phyloP scores from a whole-genome alignment of 2,113 vertebrate species.

The Pachycephala philippinensis region DNA sequence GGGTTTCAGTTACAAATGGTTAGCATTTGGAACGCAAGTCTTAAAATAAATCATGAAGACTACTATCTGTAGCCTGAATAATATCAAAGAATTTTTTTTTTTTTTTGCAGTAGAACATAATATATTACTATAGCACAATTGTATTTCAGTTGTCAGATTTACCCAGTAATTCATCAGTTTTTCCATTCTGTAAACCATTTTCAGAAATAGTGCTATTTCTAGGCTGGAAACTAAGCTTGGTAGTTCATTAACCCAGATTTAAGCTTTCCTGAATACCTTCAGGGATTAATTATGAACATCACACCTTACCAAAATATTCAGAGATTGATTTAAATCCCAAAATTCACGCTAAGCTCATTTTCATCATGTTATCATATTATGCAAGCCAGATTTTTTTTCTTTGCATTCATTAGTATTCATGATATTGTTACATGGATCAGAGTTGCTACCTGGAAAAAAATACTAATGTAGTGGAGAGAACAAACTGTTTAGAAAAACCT shows the following conservation, averaged over 20 bases:
- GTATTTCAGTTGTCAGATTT: neutral
- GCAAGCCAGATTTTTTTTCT: neutral
- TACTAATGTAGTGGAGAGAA: neutral
- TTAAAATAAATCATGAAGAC: neutral
- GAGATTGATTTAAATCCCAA: conserved; percentile 44
- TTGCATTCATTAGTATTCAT: neutral
- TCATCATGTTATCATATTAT: neutral
- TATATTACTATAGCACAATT: neutral
- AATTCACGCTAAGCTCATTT: neutral
- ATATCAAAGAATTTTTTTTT: neutral
- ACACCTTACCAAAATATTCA: conserved; percentile 21
- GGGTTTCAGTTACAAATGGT: neutral
- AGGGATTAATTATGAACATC: conserved; percentile 54
- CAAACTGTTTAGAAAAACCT: neutral
- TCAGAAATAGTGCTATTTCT: neutral
- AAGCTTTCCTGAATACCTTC: neutral
- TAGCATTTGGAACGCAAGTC: neutral
- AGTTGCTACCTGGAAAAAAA: neutral
- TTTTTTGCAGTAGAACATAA: neutral
- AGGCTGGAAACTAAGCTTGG: neutral
- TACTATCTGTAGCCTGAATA: neutral
- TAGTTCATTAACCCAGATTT: conserved; percentile 21
- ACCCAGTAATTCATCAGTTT: neutral
- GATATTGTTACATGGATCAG: neutral
- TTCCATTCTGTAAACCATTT: neutral